Percentiles rank a stretch among this genome's conserved stretches.
These are phyloP conservation scores for Zaprionus ghesquierei DNA, from an alignment of 1,140 invertebrate species.

Conservation along the genomic window DNA sequence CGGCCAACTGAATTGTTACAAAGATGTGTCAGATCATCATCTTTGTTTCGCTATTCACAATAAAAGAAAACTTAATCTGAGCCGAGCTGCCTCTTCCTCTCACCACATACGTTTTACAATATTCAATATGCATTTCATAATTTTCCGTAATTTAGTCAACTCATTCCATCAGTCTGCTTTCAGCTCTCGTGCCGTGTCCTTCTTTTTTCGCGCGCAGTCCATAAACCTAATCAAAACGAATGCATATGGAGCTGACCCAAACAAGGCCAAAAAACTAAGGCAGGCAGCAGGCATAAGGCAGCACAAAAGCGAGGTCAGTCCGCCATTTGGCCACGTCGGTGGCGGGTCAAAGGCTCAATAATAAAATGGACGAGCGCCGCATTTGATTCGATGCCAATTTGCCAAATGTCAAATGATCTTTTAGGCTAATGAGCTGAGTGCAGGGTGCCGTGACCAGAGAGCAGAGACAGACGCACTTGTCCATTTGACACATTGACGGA, in stretches of 20 bases:
- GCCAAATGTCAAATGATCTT: conserved; percentile 42
- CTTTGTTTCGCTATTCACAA: neutral
- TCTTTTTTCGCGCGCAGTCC: neutral
- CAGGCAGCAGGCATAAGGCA: too few relatives aligned
- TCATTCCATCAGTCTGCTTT: conserved; percentile 16
- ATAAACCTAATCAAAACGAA: conserved; percentile 72
- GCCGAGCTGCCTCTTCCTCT: too few relatives aligned
- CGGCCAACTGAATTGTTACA: neutral
- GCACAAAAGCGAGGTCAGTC: conserved; percentile 56
- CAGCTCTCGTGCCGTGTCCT: neutral
- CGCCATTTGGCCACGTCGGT: conserved; percentile 20
- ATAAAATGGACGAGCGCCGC: neutral
- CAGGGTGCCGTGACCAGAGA: too few relatives aligned
- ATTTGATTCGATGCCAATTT: conserved; percentile 46
- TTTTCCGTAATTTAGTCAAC: conserved; percentile 24
- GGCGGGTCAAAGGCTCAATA: conserved; percentile 35
- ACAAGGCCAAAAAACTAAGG: neutral
- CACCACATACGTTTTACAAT: neutral
- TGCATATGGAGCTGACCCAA: conserved; percentile 40
- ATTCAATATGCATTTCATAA: conserved; percentile 26
- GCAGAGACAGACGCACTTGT: neutral
- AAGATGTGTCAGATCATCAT: neutral
- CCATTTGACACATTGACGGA: conserved; percentile 28
- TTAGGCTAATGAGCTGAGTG: conserved; percentile 28
- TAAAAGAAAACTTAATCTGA: too few relatives aligned